phyloP scores from a whole-genome alignment of 2,888 invertebrate genomes.

The Hydrotaea diabolus region DNA sequence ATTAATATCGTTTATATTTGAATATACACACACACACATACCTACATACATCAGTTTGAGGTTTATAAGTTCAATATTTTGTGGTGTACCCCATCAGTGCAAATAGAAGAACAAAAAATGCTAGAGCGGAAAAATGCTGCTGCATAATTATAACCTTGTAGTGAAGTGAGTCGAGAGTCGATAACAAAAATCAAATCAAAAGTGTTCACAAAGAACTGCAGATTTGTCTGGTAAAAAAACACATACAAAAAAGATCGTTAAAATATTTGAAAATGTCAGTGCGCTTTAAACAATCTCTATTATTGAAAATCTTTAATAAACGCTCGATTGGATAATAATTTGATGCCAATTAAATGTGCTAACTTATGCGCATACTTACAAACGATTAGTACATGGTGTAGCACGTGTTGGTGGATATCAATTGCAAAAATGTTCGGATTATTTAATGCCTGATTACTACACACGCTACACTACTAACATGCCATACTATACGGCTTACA shows the following conservation, averaged over 20 bases:
- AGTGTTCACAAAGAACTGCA: background rate
- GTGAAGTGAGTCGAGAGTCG: background rate
- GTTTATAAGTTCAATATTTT: conserved; percentile 28
- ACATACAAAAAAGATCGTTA: background rate
- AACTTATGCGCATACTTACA: background rate
- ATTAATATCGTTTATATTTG: background rate
- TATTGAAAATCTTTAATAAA: background rate
- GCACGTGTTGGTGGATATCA: conserved; percentile 59
- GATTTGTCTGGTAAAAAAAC: background rate
- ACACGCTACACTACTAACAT: conserved; percentile 44
- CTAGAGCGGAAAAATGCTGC: conserved; percentile 21
- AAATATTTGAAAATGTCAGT: conserved; percentile 33
- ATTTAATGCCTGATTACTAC: conserved; percentile 62
- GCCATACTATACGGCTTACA: no score
- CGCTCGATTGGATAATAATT: conserved; percentile 14
- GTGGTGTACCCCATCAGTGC: conserved; percentile 20
- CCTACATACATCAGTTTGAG: background rate
- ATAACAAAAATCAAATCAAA: background rate
- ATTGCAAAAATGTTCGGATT: conserved; percentile 43
- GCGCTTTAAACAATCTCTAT: background rate
- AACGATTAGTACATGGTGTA: no score
- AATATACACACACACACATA: no score
- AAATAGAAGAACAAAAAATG: background rate
- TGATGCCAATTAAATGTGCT: background rate
- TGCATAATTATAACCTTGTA: conserved; percentile 20